phyloP scores from a whole-genome alignment of 2,888 invertebrate species.

The Adineta ricciae region DNA sequence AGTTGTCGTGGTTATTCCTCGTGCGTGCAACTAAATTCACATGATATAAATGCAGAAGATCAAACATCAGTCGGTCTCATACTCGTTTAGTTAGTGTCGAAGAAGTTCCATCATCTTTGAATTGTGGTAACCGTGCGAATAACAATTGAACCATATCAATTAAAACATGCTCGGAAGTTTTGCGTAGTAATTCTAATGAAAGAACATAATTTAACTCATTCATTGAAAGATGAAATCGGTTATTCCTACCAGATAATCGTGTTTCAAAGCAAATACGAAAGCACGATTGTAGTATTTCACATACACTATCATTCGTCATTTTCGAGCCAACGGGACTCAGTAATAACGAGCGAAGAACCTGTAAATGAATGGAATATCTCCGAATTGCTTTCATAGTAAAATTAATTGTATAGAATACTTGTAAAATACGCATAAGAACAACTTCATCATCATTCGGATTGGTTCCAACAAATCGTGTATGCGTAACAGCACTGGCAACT shows the following conservation, averaged over 20 bases:
- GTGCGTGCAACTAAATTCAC: constrained; percentile 36
- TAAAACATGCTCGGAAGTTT: constrained; percentile 84
- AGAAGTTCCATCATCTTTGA: constrained; percentile 62
- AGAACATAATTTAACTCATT: neutral
- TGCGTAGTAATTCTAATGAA: constrained; percentile 68
- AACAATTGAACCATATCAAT: constrained; percentile 91
- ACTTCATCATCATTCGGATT: constrained; percentile 87
- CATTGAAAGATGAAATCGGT: neutral
- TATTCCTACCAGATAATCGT: constrained; percentile 65
- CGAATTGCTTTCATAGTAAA: neutral
- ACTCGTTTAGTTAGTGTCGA: constrained; percentile 40
- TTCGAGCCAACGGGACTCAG: constrained; percentile 70
- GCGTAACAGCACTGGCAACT: constrained; percentile 91
- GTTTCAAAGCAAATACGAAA: constrained; percentile 77
- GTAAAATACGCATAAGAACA: constrained; percentile 86
- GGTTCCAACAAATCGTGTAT: constrained; percentile 89
- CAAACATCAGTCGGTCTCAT: too few species aligned
- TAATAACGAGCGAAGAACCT: constrained; percentile 78
- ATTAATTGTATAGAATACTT: constrained; percentile 55
- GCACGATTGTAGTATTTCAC: constrained; percentile 94
- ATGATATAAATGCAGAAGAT: too few species aligned
- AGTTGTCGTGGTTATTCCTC: neutral
- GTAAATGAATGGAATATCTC: constrained; percentile 30
- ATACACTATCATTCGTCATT: constrained; percentile 87
- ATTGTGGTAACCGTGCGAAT: constrained; percentile 80